phyloP scores from a whole-genome alignment of 1,140 invertebrate genomes.

The Drosophila busckii region DNA sequence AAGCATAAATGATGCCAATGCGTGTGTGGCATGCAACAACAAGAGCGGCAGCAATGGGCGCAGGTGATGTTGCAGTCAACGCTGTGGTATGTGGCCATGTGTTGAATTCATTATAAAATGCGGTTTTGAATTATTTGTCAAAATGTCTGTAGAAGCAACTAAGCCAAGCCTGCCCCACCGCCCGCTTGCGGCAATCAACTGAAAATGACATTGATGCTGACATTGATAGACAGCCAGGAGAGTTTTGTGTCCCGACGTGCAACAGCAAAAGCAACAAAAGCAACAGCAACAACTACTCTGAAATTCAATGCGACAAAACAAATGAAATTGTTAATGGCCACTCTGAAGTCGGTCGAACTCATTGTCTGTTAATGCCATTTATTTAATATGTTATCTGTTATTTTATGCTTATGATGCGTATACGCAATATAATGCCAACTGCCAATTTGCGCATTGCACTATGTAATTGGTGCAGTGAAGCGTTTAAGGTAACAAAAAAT shows the following conservation, averaged over 20 bases:
- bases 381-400: conserved; percentile 43
- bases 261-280: conserved; percentile 1
- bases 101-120: conserved; percentile 66
- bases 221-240: conserved; percentile 53
- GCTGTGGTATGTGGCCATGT: background rate
- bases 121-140: conserved; percentile 72
- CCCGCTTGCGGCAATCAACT: too few relatives aligned
- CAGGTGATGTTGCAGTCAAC: conserved; percentile 28
- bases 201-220: conserved; percentile 65
- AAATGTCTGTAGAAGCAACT: conserved; percentile 37
- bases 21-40: conserved; percentile 2
- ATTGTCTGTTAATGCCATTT: background rate
- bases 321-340: conserved; percentile 69
- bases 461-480: conserved; percentile 39
- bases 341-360: conserved; percentile 9
- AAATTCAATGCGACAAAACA: conserved; percentile 47
- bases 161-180: conserved; percentile 29
- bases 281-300: too few relatives aligned
- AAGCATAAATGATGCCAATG: background rate
- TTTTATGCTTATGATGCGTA: conserved; percentile 45
- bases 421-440: conserved; percentile 43
- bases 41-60: conserved; percentile 3
- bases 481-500: conserved; percentile 17
- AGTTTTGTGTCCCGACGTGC: conserved; percentile 13
- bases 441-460: conserved; percentile 38